Percentiles rank a stretch among this genome's conserved stretches.
phyloP scores from a whole-genome alignment of 2,113 vertebrate genomes.

The Sinosuthora webbiana region DNA sequence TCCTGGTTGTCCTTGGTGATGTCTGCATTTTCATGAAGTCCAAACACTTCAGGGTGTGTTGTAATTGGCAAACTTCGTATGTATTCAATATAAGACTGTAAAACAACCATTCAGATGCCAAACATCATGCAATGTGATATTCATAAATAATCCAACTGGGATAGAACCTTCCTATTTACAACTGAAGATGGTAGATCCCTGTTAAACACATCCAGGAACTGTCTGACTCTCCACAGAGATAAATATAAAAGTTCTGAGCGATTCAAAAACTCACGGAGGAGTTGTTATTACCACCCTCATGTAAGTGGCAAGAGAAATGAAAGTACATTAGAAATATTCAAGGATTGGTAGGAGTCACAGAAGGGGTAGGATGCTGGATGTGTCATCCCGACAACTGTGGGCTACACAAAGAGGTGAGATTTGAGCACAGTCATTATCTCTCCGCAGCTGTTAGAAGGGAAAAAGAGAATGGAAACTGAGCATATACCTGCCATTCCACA shows the following conservation, averaged over 20 bases:
- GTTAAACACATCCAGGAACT: not conserved
- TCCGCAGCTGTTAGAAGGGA: not conserved
- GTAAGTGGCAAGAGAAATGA: not conserved
- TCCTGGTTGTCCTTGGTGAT: slow-evolving; percentile 96
- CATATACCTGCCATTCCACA: not conserved
- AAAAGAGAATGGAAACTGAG: not conserved
- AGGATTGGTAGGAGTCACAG: not conserved
- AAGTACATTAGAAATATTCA: not conserved
- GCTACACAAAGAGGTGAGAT: not conserved
- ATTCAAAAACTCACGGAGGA: not conserved
- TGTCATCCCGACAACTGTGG: not conserved
- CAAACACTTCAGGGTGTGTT: slow-evolving; percentile 87
- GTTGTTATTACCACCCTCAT: not conserved
- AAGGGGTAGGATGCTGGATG: not conserved
- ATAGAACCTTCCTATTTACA: not conserved
- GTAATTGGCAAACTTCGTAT: slow-evolving; percentile 82
- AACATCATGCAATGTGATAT: not conserved
- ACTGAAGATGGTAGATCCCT: not conserved
- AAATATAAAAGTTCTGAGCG: not conserved
- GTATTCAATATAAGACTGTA: slow-evolving; percentile 84
- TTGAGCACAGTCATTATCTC: not conserved
- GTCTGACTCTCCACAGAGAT: not conserved
- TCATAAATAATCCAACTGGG: not conserved
- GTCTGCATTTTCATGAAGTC: slow-evolving; percentile 91
- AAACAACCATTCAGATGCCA: slow-evolving; percentile 24